phyloP scores from a whole-genome alignment of 2,888 invertebrate species.

The Lycocerus yunnanus region DNA sequence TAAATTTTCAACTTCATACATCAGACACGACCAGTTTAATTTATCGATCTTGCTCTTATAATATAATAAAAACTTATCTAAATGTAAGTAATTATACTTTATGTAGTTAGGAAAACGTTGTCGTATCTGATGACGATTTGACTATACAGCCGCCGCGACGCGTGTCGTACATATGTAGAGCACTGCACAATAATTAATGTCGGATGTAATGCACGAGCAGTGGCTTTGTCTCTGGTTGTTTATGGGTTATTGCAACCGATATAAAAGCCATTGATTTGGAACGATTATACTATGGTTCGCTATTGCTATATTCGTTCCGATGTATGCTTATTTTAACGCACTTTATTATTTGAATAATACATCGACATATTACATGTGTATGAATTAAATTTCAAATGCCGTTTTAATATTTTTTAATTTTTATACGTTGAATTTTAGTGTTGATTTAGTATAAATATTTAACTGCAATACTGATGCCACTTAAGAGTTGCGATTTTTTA shows the following conservation, averaged over 20 bases:
- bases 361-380: neutral
- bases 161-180: slow-evolving; percentile 56
- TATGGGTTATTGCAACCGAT: slow-evolving; percentile 54
- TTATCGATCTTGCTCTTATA: neutral
- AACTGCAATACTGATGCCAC: neutral
- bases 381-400: neutral
- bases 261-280: slow-evolving; percentile 53
- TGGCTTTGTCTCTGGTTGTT: slow-evolving; percentile 53
- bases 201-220: slow-evolving; percentile 53
- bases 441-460: neutral
- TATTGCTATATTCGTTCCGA: slow-evolving; percentile 36
- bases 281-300: slow-evolving; percentile 48
- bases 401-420: neutral
- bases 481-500: neutral
- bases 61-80: neutral
- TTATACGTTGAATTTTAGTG: neutral
- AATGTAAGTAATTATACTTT: slow-evolving; percentile 20
- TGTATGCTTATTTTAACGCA: slow-evolving; percentile 34
- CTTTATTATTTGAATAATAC: slow-evolving; percentile 35
- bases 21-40: no score
- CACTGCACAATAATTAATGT: slow-evolving; percentile 52
- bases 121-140: slow-evolving; percentile 29
- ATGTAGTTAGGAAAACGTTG: slow-evolving; percentile 6
- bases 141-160: slow-evolving; percentile 48
- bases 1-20: no score